Evolutionary conservation across 2,113 vertebrate species (phyloP).

Genomic region (Myanophis thanlyinensis): DNA sequence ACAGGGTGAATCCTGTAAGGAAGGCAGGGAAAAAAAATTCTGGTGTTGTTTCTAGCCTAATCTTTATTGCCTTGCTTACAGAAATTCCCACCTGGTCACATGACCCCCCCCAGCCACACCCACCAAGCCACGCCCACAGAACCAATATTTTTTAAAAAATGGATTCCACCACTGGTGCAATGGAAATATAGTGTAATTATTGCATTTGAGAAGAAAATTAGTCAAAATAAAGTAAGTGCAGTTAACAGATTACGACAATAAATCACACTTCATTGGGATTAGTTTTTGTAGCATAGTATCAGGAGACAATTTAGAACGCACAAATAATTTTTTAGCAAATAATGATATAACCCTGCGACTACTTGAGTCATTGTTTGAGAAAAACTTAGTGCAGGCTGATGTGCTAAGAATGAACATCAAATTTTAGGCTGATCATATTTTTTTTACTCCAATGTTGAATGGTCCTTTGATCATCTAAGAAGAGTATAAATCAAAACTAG

Average conservation of each 20-base stretch:
- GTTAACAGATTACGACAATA: not conserved
- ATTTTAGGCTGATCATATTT: not conserved
- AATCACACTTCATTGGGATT: not conserved
- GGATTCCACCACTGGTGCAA: too few species aligned
- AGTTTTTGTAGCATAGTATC: not conserved
- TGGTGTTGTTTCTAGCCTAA: too few species aligned
- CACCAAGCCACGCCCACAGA: too few species aligned
- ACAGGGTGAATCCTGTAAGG: too few species aligned
- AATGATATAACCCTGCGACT: not conserved
- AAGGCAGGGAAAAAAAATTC: too few species aligned
- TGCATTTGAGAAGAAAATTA: not conserved
- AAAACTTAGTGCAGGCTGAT: not conserved
- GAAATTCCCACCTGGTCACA: too few species aligned
- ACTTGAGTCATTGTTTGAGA: not conserved
- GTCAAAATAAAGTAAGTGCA: not conserved
- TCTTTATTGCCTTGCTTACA: too few species aligned
- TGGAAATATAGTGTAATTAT: not conserved
- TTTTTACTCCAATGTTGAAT: not conserved
- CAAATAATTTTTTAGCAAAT: not conserved
- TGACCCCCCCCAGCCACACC: too few species aligned
- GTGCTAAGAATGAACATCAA: not conserved
- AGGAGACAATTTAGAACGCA: not conserved
- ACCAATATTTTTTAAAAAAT: too few species aligned
- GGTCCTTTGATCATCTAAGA: not conserved
- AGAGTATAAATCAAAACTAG: not conserved